A percentile compares a stretch with the other conserved stretches of the same genome.
Conservation (phyloP, 2,888 invertebrate genomes). For the Pilophorus perplexus region DNA sequence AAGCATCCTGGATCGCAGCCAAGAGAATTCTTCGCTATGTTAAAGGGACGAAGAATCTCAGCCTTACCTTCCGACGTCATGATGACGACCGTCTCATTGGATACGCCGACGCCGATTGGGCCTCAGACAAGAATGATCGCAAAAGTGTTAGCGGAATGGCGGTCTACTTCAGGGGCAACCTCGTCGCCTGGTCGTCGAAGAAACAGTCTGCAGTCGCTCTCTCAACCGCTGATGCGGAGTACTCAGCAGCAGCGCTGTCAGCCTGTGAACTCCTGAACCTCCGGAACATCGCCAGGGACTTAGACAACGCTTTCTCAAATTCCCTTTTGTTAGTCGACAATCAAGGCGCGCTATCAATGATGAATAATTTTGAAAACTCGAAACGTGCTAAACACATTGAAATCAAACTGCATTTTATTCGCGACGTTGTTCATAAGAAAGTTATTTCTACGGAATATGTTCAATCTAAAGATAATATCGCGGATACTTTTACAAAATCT, state of each 20-base stretch:
- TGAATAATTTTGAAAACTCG: no score
- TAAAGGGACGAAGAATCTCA: background rate
- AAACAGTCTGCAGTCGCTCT: conserved; percentile 7
- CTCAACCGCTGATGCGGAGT: background rate
- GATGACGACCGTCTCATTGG: background rate
- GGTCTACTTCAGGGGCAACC: no score
- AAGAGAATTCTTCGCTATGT: conserved; percentile 35
- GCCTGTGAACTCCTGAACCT: background rate
- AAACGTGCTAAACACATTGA: conserved; percentile 3
- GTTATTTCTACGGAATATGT: background rate
- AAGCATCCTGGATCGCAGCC: conserved; percentile 39
- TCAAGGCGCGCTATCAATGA: no score
- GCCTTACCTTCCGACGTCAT: background rate
- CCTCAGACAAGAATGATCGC: background rate
- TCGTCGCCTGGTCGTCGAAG: conserved; percentile 1
- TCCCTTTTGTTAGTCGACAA: background rate
- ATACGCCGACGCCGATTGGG: conserved; percentile 35
- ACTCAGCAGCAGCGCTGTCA: background rate
- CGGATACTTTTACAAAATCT: conserved; percentile 3
- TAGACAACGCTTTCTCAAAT: background rate
- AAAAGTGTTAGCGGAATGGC: conserved; percentile 31
- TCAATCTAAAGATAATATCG: background rate
- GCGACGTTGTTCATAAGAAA: background rate
- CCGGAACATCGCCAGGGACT: background rate
- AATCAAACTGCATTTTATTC: background rate